phyloP scores from a whole-genome alignment of 2,113 vertebrate species.

The Todiramphus chloris region DNA sequence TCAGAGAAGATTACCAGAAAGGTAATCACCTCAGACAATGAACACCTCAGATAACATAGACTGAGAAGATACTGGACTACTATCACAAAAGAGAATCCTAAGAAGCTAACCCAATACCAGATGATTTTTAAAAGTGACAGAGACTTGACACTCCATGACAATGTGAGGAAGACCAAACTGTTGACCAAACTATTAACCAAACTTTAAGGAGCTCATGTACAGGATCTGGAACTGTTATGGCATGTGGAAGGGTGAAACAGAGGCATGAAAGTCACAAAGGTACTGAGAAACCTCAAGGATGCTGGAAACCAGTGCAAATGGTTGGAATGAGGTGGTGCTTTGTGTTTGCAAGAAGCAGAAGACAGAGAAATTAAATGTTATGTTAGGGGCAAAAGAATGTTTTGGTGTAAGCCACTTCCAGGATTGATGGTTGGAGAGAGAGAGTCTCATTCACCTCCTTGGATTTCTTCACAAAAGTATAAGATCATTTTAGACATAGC shows the following conservation, averaged over 20 bases:
- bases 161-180: accelerated
- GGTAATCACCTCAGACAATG: neutral
- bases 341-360: neutral
- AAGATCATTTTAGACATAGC: neutral
- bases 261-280: neutral
- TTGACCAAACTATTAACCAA: neutral
- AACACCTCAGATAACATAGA: neutral
- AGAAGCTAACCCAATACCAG: neutral
- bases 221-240: accelerated
- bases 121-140: neutral
- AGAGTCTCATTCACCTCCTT: neutral
- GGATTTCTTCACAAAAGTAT: neutral
- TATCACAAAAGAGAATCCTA: neutral
- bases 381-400: neutral
- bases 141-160: neutral
- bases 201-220: neutral
- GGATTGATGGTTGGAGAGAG: neutral
- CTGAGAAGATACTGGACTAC: neutral
- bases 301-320: neutral
- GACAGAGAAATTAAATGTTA: neutral
- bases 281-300: neutral
- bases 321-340: neutral
- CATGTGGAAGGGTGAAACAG: neutral
- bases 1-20: neutral
- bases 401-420: neutral